Base-by-base conservation (phyloP, 2,797 vertebrate species). In the Cichlasoma orientale region DNA sequence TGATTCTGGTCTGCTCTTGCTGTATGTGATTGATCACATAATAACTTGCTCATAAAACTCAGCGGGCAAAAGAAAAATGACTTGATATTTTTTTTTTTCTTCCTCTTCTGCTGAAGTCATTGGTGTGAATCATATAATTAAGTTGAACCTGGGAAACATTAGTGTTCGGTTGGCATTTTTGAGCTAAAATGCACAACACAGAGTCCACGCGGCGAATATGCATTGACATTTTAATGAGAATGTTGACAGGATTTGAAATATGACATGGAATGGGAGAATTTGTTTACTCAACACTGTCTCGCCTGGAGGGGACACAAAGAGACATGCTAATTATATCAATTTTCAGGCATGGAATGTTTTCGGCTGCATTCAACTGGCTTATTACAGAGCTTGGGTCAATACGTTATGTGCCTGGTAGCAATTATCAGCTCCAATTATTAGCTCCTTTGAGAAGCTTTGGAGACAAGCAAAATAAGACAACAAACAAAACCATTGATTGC, bases 361-460 rank as follows among this genome's bases (percentile, higher is more conserved):
- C 18, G 3, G 53, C 74, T 16, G 57, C 41, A 2, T 76, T 83
- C 79, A 75, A 74, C 75, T 68, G 69, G 87, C 82, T 88, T 88
- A 89, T 92, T 88, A 80, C 66, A 74, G 69, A 58, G 78, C 59
- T 27, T 2, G 25, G 85, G 89, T 93, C 93, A 85, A 92, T 92
- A 89, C 58, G 84, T 79, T 85, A 83, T 75, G 87, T 84, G 85
- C 50, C 79, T 77, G 72, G 69, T 80, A 71, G 86, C 87, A 90
- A 92, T 91, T 91, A 92, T 88, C 81, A 86, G 82, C 77, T 88
- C 84, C 86, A 88, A 88, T 93, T 89, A 91, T 91, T 81, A 80
- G 80, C 75, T 75, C 53, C 61, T 69, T 27, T 19, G 23, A 82
- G 80, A 79, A 79, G 69, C 10, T n/a, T 1, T 3, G 74, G 61